phyloP scores from a whole-genome alignment of 92 coral and sea anemone genomes.

The Pocillopora meandrina region DNA sequence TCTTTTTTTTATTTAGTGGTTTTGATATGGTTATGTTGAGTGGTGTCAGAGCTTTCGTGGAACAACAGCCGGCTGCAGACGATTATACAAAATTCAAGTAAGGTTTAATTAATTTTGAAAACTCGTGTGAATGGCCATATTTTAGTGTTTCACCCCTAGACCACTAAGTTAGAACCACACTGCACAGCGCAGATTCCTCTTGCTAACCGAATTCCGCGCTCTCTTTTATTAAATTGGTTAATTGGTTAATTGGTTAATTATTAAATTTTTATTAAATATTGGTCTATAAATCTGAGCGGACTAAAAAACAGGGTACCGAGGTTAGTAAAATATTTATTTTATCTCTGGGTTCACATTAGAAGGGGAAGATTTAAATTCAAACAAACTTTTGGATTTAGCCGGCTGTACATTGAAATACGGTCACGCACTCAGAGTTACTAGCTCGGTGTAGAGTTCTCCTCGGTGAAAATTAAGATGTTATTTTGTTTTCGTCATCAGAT shows the following conservation, averaged over 20 bases:
- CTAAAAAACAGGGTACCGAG: no score
- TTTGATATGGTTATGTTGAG: slow-evolving; percentile 62
- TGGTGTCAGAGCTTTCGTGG: slow-evolving; percentile 76
- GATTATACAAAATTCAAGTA: slow-evolving; percentile 75
- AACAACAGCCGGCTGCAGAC: slow-evolving; percentile 68
- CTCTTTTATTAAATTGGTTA: no score
- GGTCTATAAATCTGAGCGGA: no score
- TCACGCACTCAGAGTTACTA: neutral
- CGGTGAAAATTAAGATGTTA: neutral
- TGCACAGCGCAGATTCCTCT: neutral
- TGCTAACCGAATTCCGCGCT: no score
- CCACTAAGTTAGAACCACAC: no score
- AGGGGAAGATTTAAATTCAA: no score
- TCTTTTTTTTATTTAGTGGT: slow-evolving; percentile 39
- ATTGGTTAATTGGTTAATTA: no score
- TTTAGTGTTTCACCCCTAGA: neutral
- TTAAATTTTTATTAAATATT: no score
- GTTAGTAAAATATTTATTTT: no score
- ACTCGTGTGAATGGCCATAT: neutral
- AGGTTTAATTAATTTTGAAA: slow-evolving; percentile 7
- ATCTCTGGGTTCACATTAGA: no score
- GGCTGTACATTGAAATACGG: neutral
- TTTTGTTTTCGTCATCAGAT: slow-evolving; percentile 36
- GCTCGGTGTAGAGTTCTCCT: no score
- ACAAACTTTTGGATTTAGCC: no score